Base-by-base conservation (phyloP, 2,888 invertebrate genomes). In the Horisme vitalbata region DNA sequence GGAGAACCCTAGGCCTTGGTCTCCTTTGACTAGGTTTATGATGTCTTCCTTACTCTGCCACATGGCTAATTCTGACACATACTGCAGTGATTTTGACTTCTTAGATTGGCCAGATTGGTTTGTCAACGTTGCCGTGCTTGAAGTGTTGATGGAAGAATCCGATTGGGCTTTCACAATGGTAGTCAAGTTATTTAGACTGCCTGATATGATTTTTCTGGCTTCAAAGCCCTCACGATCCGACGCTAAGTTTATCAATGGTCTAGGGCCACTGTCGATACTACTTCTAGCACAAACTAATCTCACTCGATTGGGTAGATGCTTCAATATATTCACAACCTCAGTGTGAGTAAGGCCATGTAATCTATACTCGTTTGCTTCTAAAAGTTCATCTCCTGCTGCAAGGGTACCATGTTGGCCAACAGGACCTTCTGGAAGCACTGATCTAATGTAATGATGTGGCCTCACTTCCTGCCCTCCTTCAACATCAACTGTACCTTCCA, bases 361-460 rank as follows among this genome's bases (percentile, higher is more conserved):
- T 69, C 95, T 92, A 68, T 95, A 95, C 50, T 98, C 97, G 79
- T 99, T 99, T 1, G 97, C 99, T 94, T 99, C 95, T 51, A 99
- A 90, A 21, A 99, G 91, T 85, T 99, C 99, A 81, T 99, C 99
- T 8, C 99, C 99, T 41, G 98, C 96, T 68, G 92, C 92, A n/a
- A 99, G 91, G 45, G 93, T 93, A 1, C 96, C 97, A 75, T 97
- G 97, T 61, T 94, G 92, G 1, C 98, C 99, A 0, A 99, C 98
- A 0, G 99, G 99, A 2, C 99, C 99, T 72, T 99, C 97, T 5
- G 97, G 95, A 49, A 99, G 91, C 61, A 99, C 98, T 20, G 97
- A 97, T 59, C 99, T 93, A 66, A 99, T 99, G 76, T 98, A 99
- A 88, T 99, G 99, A 88, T 99, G 99, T n/a, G 99, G 99, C 62